phyloP scores from a whole-genome alignment of 2,888 invertebrate genomes.

The Mycogona germanica region DNA sequence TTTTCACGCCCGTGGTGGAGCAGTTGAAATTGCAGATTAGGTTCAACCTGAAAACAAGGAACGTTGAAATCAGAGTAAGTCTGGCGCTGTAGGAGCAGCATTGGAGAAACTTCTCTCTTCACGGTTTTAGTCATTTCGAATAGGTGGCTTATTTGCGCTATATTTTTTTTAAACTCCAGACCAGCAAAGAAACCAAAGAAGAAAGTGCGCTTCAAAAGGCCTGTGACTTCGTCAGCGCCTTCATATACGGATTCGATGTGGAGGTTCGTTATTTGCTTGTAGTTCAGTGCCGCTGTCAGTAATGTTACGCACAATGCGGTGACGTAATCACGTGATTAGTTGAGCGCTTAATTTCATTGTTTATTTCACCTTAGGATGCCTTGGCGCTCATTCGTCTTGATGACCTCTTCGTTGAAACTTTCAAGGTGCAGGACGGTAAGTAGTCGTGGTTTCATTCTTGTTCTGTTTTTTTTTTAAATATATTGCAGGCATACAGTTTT shows the following conservation, averaged over 20 bases:
- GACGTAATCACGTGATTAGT: too few species aligned
- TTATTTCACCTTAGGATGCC: conserved; percentile 50
- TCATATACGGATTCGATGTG: conserved; percentile 90
- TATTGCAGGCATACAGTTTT: too few species aligned
- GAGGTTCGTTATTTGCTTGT: too few species aligned
- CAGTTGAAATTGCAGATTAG: conserved; percentile 86
- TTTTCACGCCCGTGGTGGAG: conserved; percentile 92
- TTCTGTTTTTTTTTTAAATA: neutral
- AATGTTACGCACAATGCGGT: too few species aligned
- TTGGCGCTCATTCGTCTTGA: conserved; percentile 86
- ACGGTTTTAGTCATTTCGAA: too few species aligned
- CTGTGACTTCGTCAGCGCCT: conserved; percentile 96
- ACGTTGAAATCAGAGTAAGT: conserved; percentile 66
- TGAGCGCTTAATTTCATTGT: too few species aligned
- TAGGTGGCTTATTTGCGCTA: too few species aligned
- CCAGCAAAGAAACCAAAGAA: conserved; percentile 57
- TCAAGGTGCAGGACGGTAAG: conserved; percentile 76
- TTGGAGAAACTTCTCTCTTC: conserved; percentile 5
- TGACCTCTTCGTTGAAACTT: conserved; percentile 92
- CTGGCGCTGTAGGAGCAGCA: neutral
- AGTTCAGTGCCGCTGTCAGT: too few species aligned
- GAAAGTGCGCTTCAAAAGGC: conserved; percentile 89
- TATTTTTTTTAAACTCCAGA: conserved; percentile 30
- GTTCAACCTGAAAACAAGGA: conserved; percentile 80
- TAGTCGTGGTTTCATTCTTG: conserved; percentile 16